Evolutionary conservation across 2,888 invertebrate genomes (phyloP), one percentile per base, ranked within the genome.

Genomic region (Epirrhoe alternata): DNA sequence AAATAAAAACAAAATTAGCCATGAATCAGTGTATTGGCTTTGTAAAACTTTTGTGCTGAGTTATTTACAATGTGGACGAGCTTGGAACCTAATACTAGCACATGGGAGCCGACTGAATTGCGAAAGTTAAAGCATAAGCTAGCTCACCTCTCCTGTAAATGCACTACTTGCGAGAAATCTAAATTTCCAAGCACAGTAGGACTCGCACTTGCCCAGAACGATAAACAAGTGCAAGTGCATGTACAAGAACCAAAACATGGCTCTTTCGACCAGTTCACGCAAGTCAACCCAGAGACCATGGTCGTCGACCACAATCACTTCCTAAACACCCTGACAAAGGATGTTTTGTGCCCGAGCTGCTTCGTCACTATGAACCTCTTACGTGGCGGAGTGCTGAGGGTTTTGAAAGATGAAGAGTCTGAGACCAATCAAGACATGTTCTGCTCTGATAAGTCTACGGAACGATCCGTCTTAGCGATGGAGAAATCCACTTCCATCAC

Each of bases 331-430:
- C 49, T 71, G 5, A 59, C 61, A 0, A 80, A 77, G 50, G 74
- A 80, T 59, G 56, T 70, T 0, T 70, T 79, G 6, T 89, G 88
- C 58, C 84, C 87, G 1, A 81, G 81, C 10, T 89, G 88, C 66
- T 80, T 77, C 38, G 66, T 84, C 56, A 81, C 83, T 8, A 70
- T 83, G 61, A 82, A 75, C 65, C 60, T 86, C 16, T 66, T 87
- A 52, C 76, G 78, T 31, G 74, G 75, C 10, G 77, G 74, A 42
- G 56, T 72, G 0, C 66, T 77, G 1, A 86, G 73, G 71, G 61
- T 86, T 52, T 72, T 85, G 16, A 89, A 89, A 81, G 90, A 90
- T 57, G 85, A 84, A 66, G 85, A 84, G 64, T 75, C 78, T 0
- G 87, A 84, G 78, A 85, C 83, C 0, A 77, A 70, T 12, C 47